Evolutionary conservation across 2,888 invertebrate genomes (phyloP).

Genomic region (Dichetophora obliterata): DNA sequence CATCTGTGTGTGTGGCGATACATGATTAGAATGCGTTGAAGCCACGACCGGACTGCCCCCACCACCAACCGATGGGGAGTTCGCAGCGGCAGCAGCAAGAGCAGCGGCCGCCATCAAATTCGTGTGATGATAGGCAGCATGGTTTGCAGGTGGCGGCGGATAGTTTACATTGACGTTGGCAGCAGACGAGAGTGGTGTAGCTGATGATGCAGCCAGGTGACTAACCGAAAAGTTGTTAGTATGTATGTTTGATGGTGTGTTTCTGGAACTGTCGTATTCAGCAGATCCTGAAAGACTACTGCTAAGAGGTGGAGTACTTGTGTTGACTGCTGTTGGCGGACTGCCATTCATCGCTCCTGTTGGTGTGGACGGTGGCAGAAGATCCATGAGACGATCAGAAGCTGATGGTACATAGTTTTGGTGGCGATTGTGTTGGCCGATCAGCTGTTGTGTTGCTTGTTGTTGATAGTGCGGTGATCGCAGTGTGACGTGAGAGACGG

Average conservation of each 20-base stretch:
- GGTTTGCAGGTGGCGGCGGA: slow-evolving; percentile 44
- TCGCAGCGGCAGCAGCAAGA: slow-evolving; percentile 53
- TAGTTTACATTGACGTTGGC: slow-evolving; percentile 44
- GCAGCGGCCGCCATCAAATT: slow-evolving; percentile 68
- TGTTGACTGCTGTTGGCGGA: slow-evolving; percentile 8
- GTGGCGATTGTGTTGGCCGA: slow-evolving; percentile 1
- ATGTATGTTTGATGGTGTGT: slow-evolving; percentile 45
- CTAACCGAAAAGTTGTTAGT: slow-evolving; percentile 70
- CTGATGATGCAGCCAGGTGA: slow-evolving; percentile 66
- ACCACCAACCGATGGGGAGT: slow-evolving; percentile 54
- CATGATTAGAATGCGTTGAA: slow-evolving; percentile 45
- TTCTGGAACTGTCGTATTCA: slow-evolving; percentile 11
- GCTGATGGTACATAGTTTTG: slow-evolving; percentile 33
- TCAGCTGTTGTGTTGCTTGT: slow-evolving; percentile 17
- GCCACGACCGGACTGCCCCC: slow-evolving; percentile 34
- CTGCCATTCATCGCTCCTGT: slow-evolving; percentile 8
- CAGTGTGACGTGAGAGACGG: slow-evolving; percentile 21
- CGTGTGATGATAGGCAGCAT: slow-evolving; percentile 64
- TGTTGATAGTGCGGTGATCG: slow-evolving; percentile 39
- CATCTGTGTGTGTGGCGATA: slow-evolving; percentile 56
- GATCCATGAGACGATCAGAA: slow-evolving; percentile 29
- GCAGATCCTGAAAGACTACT: background rate
- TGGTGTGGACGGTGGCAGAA: slow-evolving; percentile 38
- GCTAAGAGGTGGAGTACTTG: slow-evolving; percentile 12
- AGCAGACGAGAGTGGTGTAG: slow-evolving; percentile 39